Base-by-base conservation (phyloP, 2,113 vertebrate genomes). In the Lepus timidus region DNA sequence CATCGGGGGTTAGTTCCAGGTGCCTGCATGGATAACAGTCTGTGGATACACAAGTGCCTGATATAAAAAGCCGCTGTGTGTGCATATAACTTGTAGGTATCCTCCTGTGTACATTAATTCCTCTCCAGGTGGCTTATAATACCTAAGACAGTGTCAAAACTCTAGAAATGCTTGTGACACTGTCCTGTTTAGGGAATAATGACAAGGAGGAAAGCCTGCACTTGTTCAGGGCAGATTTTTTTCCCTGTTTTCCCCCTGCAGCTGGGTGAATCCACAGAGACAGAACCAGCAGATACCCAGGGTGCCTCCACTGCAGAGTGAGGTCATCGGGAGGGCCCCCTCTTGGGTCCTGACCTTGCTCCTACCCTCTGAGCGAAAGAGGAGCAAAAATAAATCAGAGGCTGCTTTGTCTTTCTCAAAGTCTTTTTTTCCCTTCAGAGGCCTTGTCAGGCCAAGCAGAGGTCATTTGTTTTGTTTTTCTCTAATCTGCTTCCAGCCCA, bases 401-500 rank as follows among this genome's bases (percentile, higher is more conserved):
- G 44, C 64, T 36, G 75, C 51, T 88, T 23, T 65, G 71, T n/a
- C 90, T 91, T 78, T 90, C 82, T 88, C 85, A n/a, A 44, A 71
- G 27, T n/a, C 75, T 74, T 74, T 68, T 51, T 62, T 76, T 82
- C 51, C 61, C 31, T 67, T 83, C 49, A 36, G 49, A 36, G 14
- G 62, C 8, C 12, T 29, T 75, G 78, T 93, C 75, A 92, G 95
- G 93, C 93, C 89, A 97, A 84, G 93, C 31, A 86, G 33, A 89
- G 95, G 96, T 95, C 89, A 94, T 90, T 94, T 74, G 25, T 95
- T 95, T 94, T 75, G 58, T 29, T 85, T 93, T 80, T 75, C 92
- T 96, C 3, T 0, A 61, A 97, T 97, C 92, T 67, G 84, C 84
- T 97, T 96, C 96, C 76, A 96, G 95, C 93, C 70, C 85, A 78